A percentile compares a stretch with the other conserved stretches of the same genome.
These are phyloP conservation scores for Hylyphantes graminicola DNA, from an alignment of 1,140 invertebrate genomes.

Conservation along the genomic window DNA sequence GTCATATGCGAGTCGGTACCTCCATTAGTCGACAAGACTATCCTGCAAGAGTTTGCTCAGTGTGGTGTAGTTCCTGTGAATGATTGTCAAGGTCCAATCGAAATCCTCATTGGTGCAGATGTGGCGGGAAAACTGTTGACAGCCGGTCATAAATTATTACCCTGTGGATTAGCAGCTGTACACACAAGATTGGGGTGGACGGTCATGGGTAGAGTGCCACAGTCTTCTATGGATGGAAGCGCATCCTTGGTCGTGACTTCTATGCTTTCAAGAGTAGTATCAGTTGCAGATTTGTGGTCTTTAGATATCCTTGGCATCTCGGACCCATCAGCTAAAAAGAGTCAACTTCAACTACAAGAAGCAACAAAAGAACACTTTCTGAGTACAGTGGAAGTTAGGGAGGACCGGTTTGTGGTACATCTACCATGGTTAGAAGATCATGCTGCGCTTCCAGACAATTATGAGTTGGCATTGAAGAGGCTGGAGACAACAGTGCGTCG, in stretches of 20 bases:
- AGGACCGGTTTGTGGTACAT: slow-evolving; percentile 64
- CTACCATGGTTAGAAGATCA: slow-evolving; percentile 65
- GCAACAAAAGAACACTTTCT: slow-evolving; percentile 63
- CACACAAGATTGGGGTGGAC: slow-evolving; percentile 33
- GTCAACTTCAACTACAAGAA: slow-evolving; percentile 61
- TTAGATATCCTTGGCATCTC: slow-evolving; percentile 67
- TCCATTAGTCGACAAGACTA: too few species aligned
- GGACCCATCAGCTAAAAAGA: slow-evolving; percentile 64
- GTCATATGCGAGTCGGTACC: slow-evolving; percentile 1
- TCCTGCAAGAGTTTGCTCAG: neutral
- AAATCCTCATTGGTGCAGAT: slow-evolving; percentile 31
- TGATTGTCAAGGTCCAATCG: neutral
- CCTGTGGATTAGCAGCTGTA: slow-evolving; percentile 23
- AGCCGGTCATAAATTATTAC: neutral
- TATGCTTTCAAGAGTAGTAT: slow-evolving; percentile 57
- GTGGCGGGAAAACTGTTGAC: slow-evolving; percentile 27
- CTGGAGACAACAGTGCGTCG: slow-evolving; percentile 61
- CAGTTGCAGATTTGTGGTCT: slow-evolving; percentile 66
- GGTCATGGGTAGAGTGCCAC: neutral
- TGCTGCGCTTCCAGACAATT: slow-evolving; percentile 60
- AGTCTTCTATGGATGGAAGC: neutral
- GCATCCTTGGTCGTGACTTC: slow-evolving; percentile 37
- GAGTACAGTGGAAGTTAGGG: slow-evolving; percentile 62
- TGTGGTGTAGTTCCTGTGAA: neutral
- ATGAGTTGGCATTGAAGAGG: slow-evolving; percentile 59